Base-by-base conservation (phyloP, 2,113 vertebrate species). In the Cyanocitta stelleri region DNA sequence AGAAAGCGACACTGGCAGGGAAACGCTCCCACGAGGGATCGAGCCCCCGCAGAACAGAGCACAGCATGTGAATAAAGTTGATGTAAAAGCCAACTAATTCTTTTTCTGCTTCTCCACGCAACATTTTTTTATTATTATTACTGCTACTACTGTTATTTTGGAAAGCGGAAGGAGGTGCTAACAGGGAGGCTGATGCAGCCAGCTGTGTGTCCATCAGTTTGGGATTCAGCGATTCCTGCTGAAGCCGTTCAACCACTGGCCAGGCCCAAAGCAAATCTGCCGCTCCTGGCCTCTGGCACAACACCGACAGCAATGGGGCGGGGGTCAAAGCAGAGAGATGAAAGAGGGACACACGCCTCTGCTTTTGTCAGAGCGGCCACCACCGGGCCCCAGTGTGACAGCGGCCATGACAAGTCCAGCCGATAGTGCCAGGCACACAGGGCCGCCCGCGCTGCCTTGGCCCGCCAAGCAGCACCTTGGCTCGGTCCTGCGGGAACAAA, bases 401-500 rank as follows among this genome's bases (percentile, higher is more conserved):
- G 97, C 91, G 55, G 95, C 94, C 97, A 55, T 46, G 32, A 93
- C 96, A 88, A 94, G 97, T 96, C 97, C 95, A 62, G 93, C 96
- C 68, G 49, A 88, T 41, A 92, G 96, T 96, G 93, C 96, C 74
- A 43, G 52, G 83, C 92, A 10, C 44, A 43, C 54, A 41, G 92
- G 95, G 96, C 95, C 24, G 52, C 95, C 96, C 19, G 55, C 64
- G 49, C 86, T 27, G 74, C 97, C 97, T 85, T 66, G 77, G 85
- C 96, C 87, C 64, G 58, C 94, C 93, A 6, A 95, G 97, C 97
- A 85, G 97, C 95, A 98, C 98, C 98, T 97, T 91, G 96, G 97
- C 97, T 96, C 48, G 26, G 89, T 97, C 97, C 97, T 95, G 95
- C 46, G 58, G 97, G 97, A 98, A 98, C 98, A 98, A 98, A 98